Percentiles rank a stretch among this genome's conserved stretches.
These are phyloP conservation scores for Tauraco hartlaubi DNA, from an alignment of 2,797 vertebrate species.

Conservation along the genomic window DNA sequence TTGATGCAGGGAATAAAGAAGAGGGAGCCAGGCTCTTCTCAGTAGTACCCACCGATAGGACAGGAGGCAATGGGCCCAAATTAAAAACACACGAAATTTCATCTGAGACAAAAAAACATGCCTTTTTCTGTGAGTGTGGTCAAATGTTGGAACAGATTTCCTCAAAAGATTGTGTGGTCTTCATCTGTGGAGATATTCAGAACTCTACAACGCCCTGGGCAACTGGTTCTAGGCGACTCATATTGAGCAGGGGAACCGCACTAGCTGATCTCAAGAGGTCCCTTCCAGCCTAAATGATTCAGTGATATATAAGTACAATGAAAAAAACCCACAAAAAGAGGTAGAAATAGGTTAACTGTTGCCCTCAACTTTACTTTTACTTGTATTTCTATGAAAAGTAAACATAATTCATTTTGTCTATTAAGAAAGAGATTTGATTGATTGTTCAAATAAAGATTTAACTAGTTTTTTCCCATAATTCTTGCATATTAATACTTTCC, in stretches of 20 bases:
- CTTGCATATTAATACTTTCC: not conserved
- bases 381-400: not conserved
- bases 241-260: not conserved
- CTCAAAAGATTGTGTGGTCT: not conserved
- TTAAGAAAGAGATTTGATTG: not conserved
- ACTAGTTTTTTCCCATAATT: not conserved
- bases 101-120: not conserved
- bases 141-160: not conserved
- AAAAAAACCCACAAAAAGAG: not conserved
- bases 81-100: not conserved
- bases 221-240: not conserved
- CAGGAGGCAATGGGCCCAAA: not conserved
- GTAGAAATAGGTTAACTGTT: not conserved
- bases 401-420: not conserved
- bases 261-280: not conserved
- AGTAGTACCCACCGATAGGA: not conserved
- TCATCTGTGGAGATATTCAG: not conserved
- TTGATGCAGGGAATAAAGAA: not conserved
- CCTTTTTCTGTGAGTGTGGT: not conserved
- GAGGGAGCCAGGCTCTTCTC: not conserved
- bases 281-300: not conserved
- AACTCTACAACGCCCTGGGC: not conserved
- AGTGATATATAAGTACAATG: not conserved
- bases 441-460: not conserved
- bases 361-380: not conserved